Evolutionary conservation across 1,140 invertebrate genomes (phyloP).

Genomic region (Apis dorsata): DNA sequence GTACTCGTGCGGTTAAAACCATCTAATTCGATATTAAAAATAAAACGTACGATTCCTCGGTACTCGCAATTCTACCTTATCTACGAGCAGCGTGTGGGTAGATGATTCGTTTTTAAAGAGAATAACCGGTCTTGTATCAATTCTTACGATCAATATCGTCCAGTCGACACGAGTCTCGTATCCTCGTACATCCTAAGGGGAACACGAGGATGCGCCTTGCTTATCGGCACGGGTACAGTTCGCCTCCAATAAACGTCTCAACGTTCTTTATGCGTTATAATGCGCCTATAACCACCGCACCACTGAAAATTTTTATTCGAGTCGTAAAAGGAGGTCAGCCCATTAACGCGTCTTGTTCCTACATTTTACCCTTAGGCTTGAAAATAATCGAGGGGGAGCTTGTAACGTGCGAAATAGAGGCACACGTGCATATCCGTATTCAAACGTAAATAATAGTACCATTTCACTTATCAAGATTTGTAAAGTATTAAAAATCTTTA

Average conservation of each 20-base stretch:
- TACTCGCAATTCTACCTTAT: background rate
- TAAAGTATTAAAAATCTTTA: background rate
- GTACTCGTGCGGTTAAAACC: too few species aligned
- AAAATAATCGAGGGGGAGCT: background rate
- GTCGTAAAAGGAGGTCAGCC: slow-evolving; percentile 2
- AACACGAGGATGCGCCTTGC: background rate
- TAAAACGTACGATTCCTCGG: background rate
- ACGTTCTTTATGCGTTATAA: slow-evolving; percentile 14
- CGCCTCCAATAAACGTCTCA: background rate
- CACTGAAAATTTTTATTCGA: slow-evolving; percentile 2
- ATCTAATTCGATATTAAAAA: slow-evolving; percentile 13
- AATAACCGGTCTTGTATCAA: slow-evolving; percentile 40
- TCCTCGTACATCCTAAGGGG: slow-evolving; percentile 19
- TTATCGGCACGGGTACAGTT: slow-evolving; percentile 18
- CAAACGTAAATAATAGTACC: too few species aligned
- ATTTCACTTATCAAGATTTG: too few species aligned
- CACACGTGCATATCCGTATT: background rate
- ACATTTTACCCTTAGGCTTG: background rate
- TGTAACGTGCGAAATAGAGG: background rate
- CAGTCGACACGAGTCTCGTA: slow-evolving; percentile 16
- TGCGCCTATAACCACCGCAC: background rate
- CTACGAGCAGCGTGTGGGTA: slow-evolving; percentile 13
- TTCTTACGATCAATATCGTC: slow-evolving; percentile 39
- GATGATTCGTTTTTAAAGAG: slow-evolving; percentile 34
- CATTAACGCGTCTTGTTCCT: background rate